Evolutionary conservation across 2,113 vertebrate genomes (phyloP), one percentile per base, ranked within the genome.

Genomic region (Lampris incognitus): DNA sequence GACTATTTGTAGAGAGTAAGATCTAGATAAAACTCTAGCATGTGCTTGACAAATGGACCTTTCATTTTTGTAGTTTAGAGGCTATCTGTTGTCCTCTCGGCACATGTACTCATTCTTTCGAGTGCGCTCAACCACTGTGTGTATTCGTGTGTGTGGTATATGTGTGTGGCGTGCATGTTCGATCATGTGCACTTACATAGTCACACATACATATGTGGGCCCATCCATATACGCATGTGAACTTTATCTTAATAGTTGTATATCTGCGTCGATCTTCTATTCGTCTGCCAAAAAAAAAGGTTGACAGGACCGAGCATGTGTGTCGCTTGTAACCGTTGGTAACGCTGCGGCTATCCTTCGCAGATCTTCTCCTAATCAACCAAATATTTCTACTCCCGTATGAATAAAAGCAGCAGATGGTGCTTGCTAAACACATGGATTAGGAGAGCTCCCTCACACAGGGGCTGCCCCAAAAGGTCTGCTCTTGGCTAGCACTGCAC

Each of bases 401-500:
- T 82, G 68, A 88, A 78, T 89, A 82, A 90, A 88, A 72, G 83
- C 78, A 88, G 85, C 88, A 91, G 90, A 89, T 92, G 89, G 89
- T 85, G 86, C 76, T 86, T 72, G 75, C 79, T 85, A 87, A 89
- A 92, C 87, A 90, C 85, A 85, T 81, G 83, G 76, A 88, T 89
- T 81, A 79, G 82, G 86, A 86, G 74, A 58, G 81, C 78, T 85
- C 79, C 72, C 66, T 87, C 84, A 85, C 85, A 84, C 79, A 71
- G 81, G 86, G 82, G 82, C 74, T 87, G 80, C 79, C 74, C 78
- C 74, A 73, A 82, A 84, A 87, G 85, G 77, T 83, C 87, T 74
- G 75, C 75, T 84, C 85, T 80, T 87, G 85, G 85, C 89, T 85
- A 48, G 5, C 58, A 78, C 49, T 66, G 63, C 66, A 49, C 52